These are phyloP conservation scores for Trididemnum nubilum DNA, from an alignment of 23 tunicate genomes.

Conservation along the genomic window DNA sequence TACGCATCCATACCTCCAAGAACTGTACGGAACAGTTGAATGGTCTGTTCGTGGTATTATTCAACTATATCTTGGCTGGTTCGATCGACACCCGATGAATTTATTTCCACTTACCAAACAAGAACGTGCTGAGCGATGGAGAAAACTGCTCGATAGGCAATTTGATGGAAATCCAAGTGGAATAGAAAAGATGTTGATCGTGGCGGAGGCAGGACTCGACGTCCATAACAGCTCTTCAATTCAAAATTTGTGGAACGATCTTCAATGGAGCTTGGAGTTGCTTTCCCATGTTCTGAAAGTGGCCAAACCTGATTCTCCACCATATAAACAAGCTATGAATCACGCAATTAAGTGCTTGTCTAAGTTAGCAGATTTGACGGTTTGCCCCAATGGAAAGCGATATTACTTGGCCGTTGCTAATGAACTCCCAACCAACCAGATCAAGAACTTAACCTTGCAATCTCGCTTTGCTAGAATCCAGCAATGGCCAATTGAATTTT, in stretches of 20 bases:
- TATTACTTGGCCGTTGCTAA: slow-evolving; percentile 56
- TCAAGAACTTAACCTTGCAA: neutral
- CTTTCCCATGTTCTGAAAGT: slow-evolving; percentile 16
- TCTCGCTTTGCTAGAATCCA: neutral
- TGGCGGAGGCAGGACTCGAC: slow-evolving; percentile 35
- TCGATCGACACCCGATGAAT: slow-evolving; percentile 65
- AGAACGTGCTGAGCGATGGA: slow-evolving; percentile 38
- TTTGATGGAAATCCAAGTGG: neutral
- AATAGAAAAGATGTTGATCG: slow-evolving; percentile 39
- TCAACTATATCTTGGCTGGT: slow-evolving; percentile 71
- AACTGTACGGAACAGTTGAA: slow-evolving; percentile 72
- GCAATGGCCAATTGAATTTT: neutral
- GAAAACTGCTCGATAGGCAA: neutral
- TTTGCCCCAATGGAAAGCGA: neutral
- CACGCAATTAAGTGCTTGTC: slow-evolving; percentile 17
- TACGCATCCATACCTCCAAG: slow-evolving; percentile 63
- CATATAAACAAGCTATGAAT: slow-evolving; percentile 31
- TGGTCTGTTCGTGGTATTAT: slow-evolving; percentile 85
- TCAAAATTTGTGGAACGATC: slow-evolving; percentile 14
- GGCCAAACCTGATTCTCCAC: neutral
- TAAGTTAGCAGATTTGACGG: slow-evolving; percentile 11
- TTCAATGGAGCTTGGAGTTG: slow-evolving; percentile 78
- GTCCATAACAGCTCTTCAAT: neutral
- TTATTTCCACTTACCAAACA: slow-evolving; percentile 43
- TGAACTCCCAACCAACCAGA: slow-evolving; percentile 34